Conservation (phyloP, 2,113 vertebrate species). For the Penelope pileata region DNA sequence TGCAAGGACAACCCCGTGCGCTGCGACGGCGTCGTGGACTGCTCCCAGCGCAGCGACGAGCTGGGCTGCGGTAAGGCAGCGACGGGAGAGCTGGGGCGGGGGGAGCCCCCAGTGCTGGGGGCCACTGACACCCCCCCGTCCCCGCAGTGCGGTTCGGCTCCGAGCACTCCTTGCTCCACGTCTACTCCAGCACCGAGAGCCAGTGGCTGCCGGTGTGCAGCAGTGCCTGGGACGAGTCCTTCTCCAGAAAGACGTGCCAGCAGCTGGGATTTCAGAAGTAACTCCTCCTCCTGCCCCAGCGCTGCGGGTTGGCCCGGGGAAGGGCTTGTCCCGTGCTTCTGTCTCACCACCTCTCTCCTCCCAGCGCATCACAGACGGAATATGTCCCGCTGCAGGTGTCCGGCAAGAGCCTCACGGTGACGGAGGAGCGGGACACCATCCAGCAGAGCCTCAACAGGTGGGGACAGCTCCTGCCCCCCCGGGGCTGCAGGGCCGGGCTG, state of each 20-base stretch:
- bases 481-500: rapidly evolving
- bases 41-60: slow-evolving; percentile 74
- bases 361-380: slow-evolving; percentile 53
- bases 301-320: rapidly evolving
- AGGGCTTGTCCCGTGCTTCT: rapidly evolving
- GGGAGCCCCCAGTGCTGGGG: neutral
- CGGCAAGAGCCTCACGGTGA: slow-evolving; percentile 50
- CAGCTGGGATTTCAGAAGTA: slow-evolving; percentile 82
- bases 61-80: slow-evolving; percentile 76
- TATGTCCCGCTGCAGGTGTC: slow-evolving; percentile 20
- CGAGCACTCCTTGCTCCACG: slow-evolving; percentile 75
- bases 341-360: neutral
- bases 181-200: slow-evolving; percentile 72
- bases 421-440: slow-evolving; percentile 43
- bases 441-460: slow-evolving; percentile 80
- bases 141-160: slow-evolving; percentile 76
- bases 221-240: slow-evolving; percentile 55
- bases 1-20: slow-evolving; percentile 59
- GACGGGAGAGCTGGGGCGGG: rapidly evolving
- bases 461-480: rapidly evolving
- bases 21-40: slow-evolving; percentile 76
- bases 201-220: slow-evolving; percentile 81
- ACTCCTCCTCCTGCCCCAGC: neutral
- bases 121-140: neutral
- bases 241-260: slow-evolving; percentile 76